Percentiles rank a stretch among this genome's conserved stretches.
phyloP scores from a whole-genome alignment of 2,888 invertebrate genomes.

The Drosophila phalerata region DNA sequence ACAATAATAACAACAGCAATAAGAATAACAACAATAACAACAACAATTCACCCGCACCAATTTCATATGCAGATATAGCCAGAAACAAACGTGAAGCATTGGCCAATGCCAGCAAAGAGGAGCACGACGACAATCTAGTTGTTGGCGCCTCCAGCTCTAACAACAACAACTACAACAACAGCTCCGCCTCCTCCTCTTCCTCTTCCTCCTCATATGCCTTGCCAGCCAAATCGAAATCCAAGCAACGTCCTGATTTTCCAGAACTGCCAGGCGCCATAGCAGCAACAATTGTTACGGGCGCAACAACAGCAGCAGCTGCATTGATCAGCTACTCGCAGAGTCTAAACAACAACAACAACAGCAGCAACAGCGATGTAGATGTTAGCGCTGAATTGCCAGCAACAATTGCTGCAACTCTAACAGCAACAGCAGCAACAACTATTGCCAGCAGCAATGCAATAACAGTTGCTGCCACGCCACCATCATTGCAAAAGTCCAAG shows the following conservation, averaged over 20 bases:
- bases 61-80: constrained; percentile 94
- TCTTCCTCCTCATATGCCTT: not conserved
- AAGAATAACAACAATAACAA: constrained; percentile 63
- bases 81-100: constrained; percentile 85
- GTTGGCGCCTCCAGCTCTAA: not conserved
- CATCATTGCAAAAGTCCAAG: constrained; percentile 84
- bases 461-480: constrained; percentile 50
- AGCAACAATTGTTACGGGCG: constrained; percentile 12
- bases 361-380: not conserved
- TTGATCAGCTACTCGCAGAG: constrained; percentile 19
- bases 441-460: constrained; percentile 22
- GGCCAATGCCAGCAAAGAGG: constrained; percentile 41
- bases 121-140: not conserved
- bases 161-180: not conserved
- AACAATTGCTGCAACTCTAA: constrained; percentile 18
- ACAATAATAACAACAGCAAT: constrained; percentile 39
- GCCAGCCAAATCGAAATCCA: constrained; percentile 45
- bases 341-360: constrained; percentile 9
- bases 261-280: constrained; percentile 57
- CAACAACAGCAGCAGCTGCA: constrained; percentile 18
- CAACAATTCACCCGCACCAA: constrained; percentile 73
- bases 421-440: constrained; percentile 17
- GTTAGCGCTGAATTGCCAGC: not conserved
- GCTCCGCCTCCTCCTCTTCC: not conserved
- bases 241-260: constrained; percentile 62